A percentile compares a stretch with the other conserved stretches of the same genome.
Conservation (phyloP, 2,113 vertebrate genomes). For the Oncorhynchus gorbuscha region DNA sequence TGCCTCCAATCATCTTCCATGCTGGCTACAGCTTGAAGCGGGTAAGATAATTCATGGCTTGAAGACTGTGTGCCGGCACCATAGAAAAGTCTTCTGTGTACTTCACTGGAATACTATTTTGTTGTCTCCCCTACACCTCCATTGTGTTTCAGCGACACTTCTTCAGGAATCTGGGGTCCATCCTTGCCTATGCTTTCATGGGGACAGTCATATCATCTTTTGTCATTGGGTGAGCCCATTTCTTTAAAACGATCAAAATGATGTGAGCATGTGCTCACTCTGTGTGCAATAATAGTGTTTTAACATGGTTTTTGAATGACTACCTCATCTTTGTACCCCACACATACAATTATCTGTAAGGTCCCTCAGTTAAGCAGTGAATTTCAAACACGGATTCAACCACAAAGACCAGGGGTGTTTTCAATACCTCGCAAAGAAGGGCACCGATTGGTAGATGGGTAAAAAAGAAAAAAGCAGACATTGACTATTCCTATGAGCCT, state of each 20-base stretch:
- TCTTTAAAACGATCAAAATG: not conserved
- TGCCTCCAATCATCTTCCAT: slow-evolving; percentile 98
- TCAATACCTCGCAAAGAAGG: no score
- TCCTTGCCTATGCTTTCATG: slow-evolving; percentile 91
- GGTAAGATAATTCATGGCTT: slow-evolving; percentile 72
- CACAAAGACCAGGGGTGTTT: no score
- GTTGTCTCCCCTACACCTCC: not conserved
- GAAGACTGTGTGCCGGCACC: not conserved
- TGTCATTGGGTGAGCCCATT: slow-evolving; percentile 85
- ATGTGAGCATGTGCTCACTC: no score
- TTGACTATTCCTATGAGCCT: no score
- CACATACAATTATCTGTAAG: no score
- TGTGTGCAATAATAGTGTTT: no score
- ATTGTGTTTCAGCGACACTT: slow-evolving; percentile 86
- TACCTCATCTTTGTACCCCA: no score
- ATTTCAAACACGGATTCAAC: no score
- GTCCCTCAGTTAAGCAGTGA: no score
- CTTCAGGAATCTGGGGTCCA: slow-evolving; percentile 95
- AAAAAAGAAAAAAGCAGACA: no score
- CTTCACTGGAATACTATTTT: not conserved
- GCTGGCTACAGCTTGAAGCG: slow-evolving; percentile 97
- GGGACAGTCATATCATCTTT: slow-evolving; percentile 94
- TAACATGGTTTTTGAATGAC: no score
- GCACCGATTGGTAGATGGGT: no score
- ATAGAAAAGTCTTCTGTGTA: not conserved